Base-by-base conservation (phyloP, 1,140 invertebrate genomes). In the Drosophila pectinifera region DNA sequence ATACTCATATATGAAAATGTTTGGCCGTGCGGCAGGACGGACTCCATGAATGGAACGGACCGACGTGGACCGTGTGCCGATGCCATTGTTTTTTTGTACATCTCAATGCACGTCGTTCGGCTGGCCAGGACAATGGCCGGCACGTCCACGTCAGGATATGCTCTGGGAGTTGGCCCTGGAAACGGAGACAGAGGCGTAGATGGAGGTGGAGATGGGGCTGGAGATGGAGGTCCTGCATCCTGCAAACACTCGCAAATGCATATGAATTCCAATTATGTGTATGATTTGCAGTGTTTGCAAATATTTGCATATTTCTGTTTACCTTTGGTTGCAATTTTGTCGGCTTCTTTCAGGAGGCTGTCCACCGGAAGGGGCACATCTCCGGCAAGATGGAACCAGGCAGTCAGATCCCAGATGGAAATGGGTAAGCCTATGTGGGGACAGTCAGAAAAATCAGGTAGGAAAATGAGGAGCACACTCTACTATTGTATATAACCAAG, bases 1-100 rank as follows among this genome's bases (percentile, higher is more conserved):
- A 88, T 88, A 76, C 84, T 83, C 84, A 88, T 89, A 88, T 82
- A 82, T 68, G 74, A 83, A 88, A 83, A 56, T 84, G 81, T 85
- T 85, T 80, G 65, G 61, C 36, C 51, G 46, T 75, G 72, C 4
- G 42, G 62, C 41, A 64, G 49, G 53, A n/a, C 39, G 62, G 39
- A 65, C 31, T 49, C 58, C 65, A 63, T 80, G 77, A 63, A 75
- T 76, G 42, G 49, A 26, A 48, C 49, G 38, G 58, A 62, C 34
- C 28, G 7, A 45, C 62, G n/a, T 48, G 54, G 59, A 22, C 41
- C 61, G 26, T 51, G 31, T 70, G 63, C 73, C 80, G 69, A 58
- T 85, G 83, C 83, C 79, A 86, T 86, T 86, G 83, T 86, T 86
- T 86, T 86, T 85, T 80, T n/a, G n/a, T n/a, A 67, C 54, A 73